phyloP scores from a whole-genome alignment of 2,113 vertebrate species.

The Grallaria varia region DNA sequence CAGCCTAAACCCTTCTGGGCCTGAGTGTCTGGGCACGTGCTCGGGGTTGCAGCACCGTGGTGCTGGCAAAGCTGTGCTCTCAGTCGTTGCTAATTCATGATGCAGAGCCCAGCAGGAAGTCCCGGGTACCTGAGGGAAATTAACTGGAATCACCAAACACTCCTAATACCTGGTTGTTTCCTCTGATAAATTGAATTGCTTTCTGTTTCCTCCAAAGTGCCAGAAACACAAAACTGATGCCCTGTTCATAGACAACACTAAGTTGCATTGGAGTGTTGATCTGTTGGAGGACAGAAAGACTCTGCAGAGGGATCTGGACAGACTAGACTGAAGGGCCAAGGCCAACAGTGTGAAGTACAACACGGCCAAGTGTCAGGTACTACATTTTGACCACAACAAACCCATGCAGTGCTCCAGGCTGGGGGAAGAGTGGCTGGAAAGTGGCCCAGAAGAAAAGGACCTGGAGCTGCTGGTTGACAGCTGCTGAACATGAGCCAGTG shows the following conservation, averaged over 20 bases:
- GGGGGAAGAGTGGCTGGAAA: not conserved
- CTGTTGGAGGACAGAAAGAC: not conserved
- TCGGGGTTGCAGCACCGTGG: not conserved
- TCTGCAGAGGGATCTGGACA: not conserved
- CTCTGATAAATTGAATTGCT: not conserved
- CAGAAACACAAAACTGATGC: not conserved
- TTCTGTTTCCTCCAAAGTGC: not conserved
- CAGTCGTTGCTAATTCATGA: fast-evolving
- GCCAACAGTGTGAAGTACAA: not conserved
- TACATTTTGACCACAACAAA: not conserved
- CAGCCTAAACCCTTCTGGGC: not conserved
- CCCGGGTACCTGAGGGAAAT: not conserved
- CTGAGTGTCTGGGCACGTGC: not conserved
- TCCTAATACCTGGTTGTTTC: not conserved
- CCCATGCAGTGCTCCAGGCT: not conserved
- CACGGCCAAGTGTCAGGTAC: not conserved
- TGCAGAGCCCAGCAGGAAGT: not conserved
- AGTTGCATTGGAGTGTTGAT: not conserved
- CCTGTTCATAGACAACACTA: not conserved
- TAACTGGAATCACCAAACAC: not conserved
- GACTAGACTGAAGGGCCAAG: not conserved
- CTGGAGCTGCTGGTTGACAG: not conserved
- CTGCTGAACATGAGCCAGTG: not conserved
- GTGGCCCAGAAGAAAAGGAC: not conserved
- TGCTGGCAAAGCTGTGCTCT: not conserved